Conservation (phyloP, 64 coral and sea anemone species). For the Dendronephthya gigantea region DNA sequence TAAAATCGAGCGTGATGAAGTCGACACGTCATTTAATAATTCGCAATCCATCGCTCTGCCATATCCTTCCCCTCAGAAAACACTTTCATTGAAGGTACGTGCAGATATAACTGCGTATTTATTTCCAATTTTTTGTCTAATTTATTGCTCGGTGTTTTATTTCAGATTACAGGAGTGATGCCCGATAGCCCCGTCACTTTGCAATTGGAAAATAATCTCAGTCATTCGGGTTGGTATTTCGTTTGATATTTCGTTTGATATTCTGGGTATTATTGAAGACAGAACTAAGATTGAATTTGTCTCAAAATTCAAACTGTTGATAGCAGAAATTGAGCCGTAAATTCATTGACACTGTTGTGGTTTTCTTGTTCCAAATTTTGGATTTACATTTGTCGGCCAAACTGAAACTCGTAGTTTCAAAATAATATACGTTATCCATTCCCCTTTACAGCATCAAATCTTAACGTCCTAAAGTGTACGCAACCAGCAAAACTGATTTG, state of each 20-base stretch:
- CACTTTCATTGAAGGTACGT: conserved; percentile 60
- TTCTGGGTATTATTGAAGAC: no score
- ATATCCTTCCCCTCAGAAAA: conserved; percentile 65
- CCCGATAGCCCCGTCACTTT: conserved; percentile 47
- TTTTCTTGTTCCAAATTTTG: no score
- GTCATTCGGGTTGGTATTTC: conserved; percentile 22
- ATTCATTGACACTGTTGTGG: no score
- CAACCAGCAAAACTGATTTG: conserved; percentile 56
- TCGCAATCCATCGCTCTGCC: conserved; percentile 62
- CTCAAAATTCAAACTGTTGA: no score
- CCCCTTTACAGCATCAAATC: conserved; percentile 25
- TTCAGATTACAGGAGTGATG: conserved; percentile 37
- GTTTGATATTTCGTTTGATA: no score
- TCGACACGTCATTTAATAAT: conserved; percentile 9
- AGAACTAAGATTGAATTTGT: no score
- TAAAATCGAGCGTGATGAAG: conserved; percentile 50
- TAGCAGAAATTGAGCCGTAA: no score
- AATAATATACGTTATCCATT: background rate
- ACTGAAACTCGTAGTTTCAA: no score
- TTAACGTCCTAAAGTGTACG: conserved; percentile 61
- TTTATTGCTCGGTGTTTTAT: background rate
- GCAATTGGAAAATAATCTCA: conserved; percentile 82
- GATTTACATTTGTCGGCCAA: no score
- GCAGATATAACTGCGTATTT: background rate
- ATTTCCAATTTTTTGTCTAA: background rate